Base-by-base conservation (phyloP, 2,113 vertebrate species). In the Peromyscus maniculatus region DNA sequence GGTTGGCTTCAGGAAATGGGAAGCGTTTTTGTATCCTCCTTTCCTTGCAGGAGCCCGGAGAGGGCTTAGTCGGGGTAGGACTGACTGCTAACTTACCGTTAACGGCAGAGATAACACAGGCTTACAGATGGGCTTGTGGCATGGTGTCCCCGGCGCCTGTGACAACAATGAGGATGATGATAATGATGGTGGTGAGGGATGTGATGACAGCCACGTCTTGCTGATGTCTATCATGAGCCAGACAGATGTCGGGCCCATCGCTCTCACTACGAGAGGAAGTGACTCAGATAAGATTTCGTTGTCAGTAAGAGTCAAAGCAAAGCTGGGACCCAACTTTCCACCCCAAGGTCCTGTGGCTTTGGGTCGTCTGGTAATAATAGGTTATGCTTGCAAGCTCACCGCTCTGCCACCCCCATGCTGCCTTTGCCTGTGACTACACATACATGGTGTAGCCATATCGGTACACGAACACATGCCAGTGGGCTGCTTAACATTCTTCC, bases 91-190 rank as follows among this genome's bases (percentile, higher is more conserved):
- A 22, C 62, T 87, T 36, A 21, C 33, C 26, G 31, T 66, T 26
- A 36, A 71, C 0, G n/a, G 12, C 39, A 59, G 31, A 31, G 33
- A 46, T 2, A n/a, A 69, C 26, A 22, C 49, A 17, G 43, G 1
- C 9, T 46, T n/a, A 36, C 13, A 21, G 78, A 87, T 36, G 77
- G 49, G 10, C 39, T 5, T 5, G 2, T 1, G 57, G 36, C 39
- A 12, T 19, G 1, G 3, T 1, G 7, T 39, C 1, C 52, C 17
- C 16, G 19, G 26, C 24, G 9, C 49, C 19, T 5, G 57, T 2
- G 82, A 36, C 1, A 5, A 21, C 43, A 39, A 12, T 3, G 69
- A 66, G 28, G 22, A 3, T 16, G 31, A 75, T 28, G 43, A 39
- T 17, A 5, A 24, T 22, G 13, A 52, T 0, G 21, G 22, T 2